Conservation (phyloP, 2,888 invertebrate genomes). For the Drymonia ruficornis region DNA sequence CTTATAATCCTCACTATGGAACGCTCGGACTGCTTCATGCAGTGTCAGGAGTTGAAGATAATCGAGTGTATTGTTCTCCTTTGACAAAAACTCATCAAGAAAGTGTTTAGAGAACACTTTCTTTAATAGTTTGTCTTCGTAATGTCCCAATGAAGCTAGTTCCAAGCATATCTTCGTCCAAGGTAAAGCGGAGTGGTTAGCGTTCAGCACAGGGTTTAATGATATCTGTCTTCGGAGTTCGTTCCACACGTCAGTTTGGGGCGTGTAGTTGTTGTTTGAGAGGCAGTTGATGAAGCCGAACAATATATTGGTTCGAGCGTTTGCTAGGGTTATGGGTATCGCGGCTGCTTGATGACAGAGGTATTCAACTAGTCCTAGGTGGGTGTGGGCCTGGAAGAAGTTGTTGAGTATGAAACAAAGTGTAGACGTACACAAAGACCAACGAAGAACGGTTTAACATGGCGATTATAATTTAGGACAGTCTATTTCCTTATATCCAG, state of each 20-base stretch:
- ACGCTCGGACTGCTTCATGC: conserved; percentile 80
- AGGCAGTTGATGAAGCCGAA: conserved; percentile 82
- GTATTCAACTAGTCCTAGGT: conserved; percentile 85
- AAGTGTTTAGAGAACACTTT: conserved; percentile 80
- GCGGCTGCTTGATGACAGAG: conserved; percentile 75
- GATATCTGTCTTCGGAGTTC: conserved; percentile 70
- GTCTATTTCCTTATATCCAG: too few species aligned
- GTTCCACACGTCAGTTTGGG: conserved; percentile 79
- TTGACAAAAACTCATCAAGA: conserved; percentile 62
- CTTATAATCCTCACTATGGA: conserved; percentile 67
- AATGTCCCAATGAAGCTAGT: conserved; percentile 85
- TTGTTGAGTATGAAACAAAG: background rate
- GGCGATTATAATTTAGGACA: too few species aligned
- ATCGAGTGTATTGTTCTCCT: conserved; percentile 69
- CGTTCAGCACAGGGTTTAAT: conserved; percentile 63
- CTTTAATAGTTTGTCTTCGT: conserved; percentile 79
- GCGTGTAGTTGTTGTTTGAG: conserved; percentile 86
- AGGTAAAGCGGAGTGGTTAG: conserved; percentile 67
- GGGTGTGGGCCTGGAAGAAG: conserved; percentile 81
- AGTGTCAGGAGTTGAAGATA: conserved; percentile 80
- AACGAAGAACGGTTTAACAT: too few species aligned
- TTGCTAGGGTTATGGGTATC: conserved; percentile 63
- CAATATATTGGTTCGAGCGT: conserved; percentile 67
- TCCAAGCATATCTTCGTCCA: conserved; percentile 84
- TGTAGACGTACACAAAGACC: too few species aligned